Evolutionary conservation across 2,888 invertebrate genomes (phyloP).

Genomic region (Pelosia muscerda): DNA sequence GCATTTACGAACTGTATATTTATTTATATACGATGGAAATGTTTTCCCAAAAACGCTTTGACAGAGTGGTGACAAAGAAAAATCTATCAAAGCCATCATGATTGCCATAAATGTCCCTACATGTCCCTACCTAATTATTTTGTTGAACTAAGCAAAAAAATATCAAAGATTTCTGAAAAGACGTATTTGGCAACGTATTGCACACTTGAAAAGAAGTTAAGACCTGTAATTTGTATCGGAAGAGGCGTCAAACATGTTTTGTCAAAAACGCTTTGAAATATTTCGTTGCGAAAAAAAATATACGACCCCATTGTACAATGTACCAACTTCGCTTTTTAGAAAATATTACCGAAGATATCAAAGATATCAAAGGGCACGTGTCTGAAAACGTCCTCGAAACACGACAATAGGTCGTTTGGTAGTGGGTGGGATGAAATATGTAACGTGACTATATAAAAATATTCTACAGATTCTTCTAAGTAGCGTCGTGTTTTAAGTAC

Average conservation of each 20-base stretch:
- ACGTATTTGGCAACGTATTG: neutral
- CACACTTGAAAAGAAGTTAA: neutral
- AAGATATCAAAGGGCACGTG: too few relatives aligned
- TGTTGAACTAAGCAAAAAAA: neutral
- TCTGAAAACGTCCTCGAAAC: too few relatives aligned
- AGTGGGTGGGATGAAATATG: neutral
- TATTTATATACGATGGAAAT: neutral
- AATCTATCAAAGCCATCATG: neutral
- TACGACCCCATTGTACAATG: too few relatives aligned
- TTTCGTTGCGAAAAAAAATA: too few relatives aligned
- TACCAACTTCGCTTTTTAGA: too few relatives aligned
- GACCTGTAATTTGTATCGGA: neutral
- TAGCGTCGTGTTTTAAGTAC: neutral
- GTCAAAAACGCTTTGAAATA: too few relatives aligned
- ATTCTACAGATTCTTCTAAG: neutral
- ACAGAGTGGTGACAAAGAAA: neutral
- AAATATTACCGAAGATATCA: too few relatives aligned
- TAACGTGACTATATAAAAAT: neutral
- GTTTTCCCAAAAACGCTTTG: neutral
- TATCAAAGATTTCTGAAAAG: neutral
- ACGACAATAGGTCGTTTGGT: neutral
- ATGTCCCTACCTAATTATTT: neutral
- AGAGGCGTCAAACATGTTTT: neutral
- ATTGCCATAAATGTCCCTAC: too few relatives aligned
- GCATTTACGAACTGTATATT: neutral